Base-by-base conservation (phyloP, 1,140 invertebrate species). In the Steinernema feltiae region DNA sequence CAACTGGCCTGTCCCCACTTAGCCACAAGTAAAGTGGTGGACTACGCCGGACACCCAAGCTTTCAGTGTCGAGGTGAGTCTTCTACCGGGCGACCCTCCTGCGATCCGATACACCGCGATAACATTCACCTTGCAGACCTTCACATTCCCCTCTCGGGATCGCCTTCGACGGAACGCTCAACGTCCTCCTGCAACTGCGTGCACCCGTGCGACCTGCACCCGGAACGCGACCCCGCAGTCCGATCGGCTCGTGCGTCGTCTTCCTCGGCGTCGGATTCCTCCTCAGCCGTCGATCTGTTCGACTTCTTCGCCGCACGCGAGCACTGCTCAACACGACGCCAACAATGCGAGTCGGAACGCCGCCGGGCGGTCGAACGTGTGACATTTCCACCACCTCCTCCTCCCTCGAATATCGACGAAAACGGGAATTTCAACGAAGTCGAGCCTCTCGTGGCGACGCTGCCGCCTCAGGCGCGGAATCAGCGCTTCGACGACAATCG, bases 1-100 rank as follows among this genome's bases (percentile, higher is more conserved):
- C 84, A 85, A 76, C 75, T 85, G 27, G 84, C 84, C 1, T 85
- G 84, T 77, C 84, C 84, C 21, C 85, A 85, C 81, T 69, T 85
- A 1, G 85, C 84, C 7, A 79, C 84, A 1, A 79, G 71, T 29
- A 82, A 80, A 75, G 78, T 85, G 30, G 82, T 80, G 21, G 85
- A 86, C 69, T 85, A 86, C 71, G 84, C 81, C 41, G 84, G 84
- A 0, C 84, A 85, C 76, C 84, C 84, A 1, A 77, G 79, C 12
- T 85, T 85, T 75, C 76, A 84, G 48, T 85, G 84, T 73, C 74
- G 80, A 84, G 84, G 84, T 85, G 27, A 53, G 48, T n/a, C n/a
- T n/a, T n/a, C n/a, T n/a, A n/a, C n/a, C n/a, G n/a, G n/a, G n/a
- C n/a, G n/a, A n/a, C n/a, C n/a, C n/a, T n/a, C n/a, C n/a, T n/a